A percentile compares a stretch with the other conserved stretches of the same genome.
Evolutionary conservation across 2,797 vertebrate genomes (phyloP).

Genomic region (Sebastes hubbsi): DNA sequence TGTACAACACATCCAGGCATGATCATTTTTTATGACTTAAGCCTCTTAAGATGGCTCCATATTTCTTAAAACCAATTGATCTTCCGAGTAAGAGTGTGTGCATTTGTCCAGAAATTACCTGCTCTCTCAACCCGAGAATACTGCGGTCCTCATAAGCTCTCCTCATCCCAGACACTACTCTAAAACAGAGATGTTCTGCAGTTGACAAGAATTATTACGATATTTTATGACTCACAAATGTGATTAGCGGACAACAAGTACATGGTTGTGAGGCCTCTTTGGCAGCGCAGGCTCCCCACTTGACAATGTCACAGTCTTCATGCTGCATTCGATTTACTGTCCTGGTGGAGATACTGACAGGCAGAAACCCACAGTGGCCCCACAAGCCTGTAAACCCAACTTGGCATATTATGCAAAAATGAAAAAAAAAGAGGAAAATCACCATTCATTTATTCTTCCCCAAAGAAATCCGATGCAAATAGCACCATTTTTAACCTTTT

Average conservation of each 20-base stretch:
- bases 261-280: constrained; percentile 62
- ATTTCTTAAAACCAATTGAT: constrained; percentile 80
- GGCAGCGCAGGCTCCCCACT: constrained; percentile 49
- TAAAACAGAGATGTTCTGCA: constrained; percentile 65
- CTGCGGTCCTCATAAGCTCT: constrained; percentile 41
- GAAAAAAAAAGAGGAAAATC: constrained; percentile 66
- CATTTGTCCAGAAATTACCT: constrained; percentile 75
- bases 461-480: constrained; percentile 79
- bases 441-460: constrained; percentile 74
- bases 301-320: constrained; percentile 69
- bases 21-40: constrained; percentile 84
- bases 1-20: constrained; percentile 84
- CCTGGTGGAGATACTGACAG: constrained; percentile 72
- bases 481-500: constrained; percentile 77
- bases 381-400: constrained; percentile 64
- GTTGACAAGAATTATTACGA: constrained; percentile 73
- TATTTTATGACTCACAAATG: constrained; percentile 68
- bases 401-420: constrained; percentile 61
- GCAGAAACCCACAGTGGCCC: constrained; percentile 59
- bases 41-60: constrained; percentile 83
- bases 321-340: constrained; percentile 72
- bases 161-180: constrained; percentile 28
- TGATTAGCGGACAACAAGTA: constrained; percentile 75
- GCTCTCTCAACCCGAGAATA: constrained; percentile 60
- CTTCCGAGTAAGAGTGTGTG: constrained; percentile 65